Evolutionary conservation across 2,797 vertebrate species (phyloP).

Genomic region (Menidia menidia): DNA sequence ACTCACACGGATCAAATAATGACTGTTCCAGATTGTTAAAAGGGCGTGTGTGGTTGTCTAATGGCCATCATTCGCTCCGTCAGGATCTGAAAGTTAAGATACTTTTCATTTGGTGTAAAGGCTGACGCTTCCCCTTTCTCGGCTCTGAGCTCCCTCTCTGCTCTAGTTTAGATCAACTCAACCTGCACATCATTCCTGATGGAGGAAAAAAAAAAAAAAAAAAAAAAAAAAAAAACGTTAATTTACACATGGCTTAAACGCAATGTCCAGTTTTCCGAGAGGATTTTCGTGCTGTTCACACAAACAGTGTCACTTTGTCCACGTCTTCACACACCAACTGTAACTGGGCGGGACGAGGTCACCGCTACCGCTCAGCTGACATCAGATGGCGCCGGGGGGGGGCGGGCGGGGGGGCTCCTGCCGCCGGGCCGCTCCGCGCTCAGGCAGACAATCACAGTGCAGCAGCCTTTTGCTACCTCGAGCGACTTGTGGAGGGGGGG

Average conservation of each 20-base stretch:
- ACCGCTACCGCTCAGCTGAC: slow-evolving; percentile 55
- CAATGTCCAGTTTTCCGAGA: slow-evolving; percentile 25
- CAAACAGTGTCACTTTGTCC: slow-evolving; percentile 33
- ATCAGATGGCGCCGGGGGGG: slow-evolving; percentile 46
- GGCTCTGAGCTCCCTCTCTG: slow-evolving; percentile 7
- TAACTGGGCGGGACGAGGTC: slow-evolving; percentile 61
- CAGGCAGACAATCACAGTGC: slow-evolving; percentile 71
- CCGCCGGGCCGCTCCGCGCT: slow-evolving; percentile 42
- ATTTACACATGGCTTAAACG: slow-evolving; percentile 53
- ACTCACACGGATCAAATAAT: slow-evolving; percentile 50
- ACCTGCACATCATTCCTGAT: slow-evolving; percentile 5
- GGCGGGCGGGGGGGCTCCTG: neutral
- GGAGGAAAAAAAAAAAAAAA: neutral
- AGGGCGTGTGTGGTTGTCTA: slow-evolving; percentile 48
- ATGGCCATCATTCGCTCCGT: slow-evolving; percentile 21
- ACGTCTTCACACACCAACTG: slow-evolving; percentile 53
- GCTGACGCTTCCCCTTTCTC: slow-evolving; percentile 5
- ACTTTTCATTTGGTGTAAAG: slow-evolving; percentile 6
- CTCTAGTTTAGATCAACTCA: slow-evolving; percentile 13
- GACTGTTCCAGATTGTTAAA: slow-evolving; percentile 38
- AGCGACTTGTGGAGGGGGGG: slow-evolving; percentile 52
- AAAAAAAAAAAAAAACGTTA: slow-evolving; percentile 3
- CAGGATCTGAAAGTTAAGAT: slow-evolving; percentile 15
- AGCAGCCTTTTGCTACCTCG: slow-evolving; percentile 71
- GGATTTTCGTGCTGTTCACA: slow-evolving; percentile 15